Base-by-base conservation (phyloP, 2,888 invertebrate genomes). In the Xiphydria camelus region DNA sequence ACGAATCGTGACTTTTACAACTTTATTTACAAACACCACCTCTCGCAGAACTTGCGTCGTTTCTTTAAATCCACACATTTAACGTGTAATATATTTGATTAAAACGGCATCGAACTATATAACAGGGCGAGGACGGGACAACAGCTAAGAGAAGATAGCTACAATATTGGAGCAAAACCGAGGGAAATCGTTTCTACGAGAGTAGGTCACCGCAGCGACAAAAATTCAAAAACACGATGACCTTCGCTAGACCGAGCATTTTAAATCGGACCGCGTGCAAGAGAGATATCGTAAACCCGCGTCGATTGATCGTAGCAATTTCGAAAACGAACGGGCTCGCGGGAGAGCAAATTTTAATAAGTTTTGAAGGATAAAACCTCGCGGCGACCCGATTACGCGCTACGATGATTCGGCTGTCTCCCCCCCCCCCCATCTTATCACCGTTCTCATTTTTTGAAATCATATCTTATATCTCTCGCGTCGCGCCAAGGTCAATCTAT, bases 11-110 rank as follows among this genome's bases (percentile, higher is more conserved):
- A 55, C 60, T 66, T 65, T 64, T 55, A 62, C 52, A 64, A 38
- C 53, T 65, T 66, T 66, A 66, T 66, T 66, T 65, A 65, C 65
- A 65, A 66, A 65, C 57, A 61, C 53, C 59, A 61, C 55, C 57
- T 58, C n/a, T n/a, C 57, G 57, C 59, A 57, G 55, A 59, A 53
- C 50, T 42, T 48, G 29, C 49, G 34, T 51, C 20, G 25, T 29
- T 44, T 35, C 31, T 29, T 33, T 37, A 29, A 35, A 46, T 38
- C 39, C 33, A 42, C 54, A 46, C 57, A 49, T 53, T 53, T 44
- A 57, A 57, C 53, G 53, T 51, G 46, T 46, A 50, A 40, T 50
- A 46, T 47, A 54, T 29, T 50, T 40, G 43, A 59, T 49, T 44
- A 41, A 54, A 57, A 56, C 50, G 51, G 45, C 47, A 46, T 47